Conservation (phyloP, 2,888 invertebrate genomes). For the Coleophora deauratella region DNA sequence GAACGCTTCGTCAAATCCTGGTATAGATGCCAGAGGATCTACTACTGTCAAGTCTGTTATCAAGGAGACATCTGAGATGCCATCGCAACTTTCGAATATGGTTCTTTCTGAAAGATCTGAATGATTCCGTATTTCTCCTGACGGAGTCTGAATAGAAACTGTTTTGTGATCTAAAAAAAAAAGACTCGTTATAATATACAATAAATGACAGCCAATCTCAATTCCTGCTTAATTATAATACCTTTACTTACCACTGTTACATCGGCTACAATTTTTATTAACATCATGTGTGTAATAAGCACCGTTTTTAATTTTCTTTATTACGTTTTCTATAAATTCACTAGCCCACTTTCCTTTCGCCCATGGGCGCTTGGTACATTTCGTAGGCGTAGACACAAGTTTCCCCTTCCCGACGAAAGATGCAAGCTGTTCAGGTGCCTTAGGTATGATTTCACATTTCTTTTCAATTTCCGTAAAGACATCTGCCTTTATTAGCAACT, state of each 20-base stretch:
- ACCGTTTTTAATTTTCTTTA: conserved; percentile 48
- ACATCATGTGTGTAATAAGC: conserved; percentile 43
- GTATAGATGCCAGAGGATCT: conserved; percentile 20
- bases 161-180: conserved; percentile 25
- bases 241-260: too few relatives aligned
- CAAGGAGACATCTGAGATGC: too few relatives aligned
- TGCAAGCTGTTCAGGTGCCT: neutral
- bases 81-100: too few relatives aligned
- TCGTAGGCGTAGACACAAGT: too few relatives aligned
- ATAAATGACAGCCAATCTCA: too few relatives aligned
- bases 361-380: conserved; percentile 23
- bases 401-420: too few relatives aligned
- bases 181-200: too few relatives aligned
- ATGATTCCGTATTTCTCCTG: too few relatives aligned
- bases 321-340: conserved; percentile 57
- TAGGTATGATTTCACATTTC: neutral
- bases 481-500: conserved; percentile 11
- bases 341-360: conserved; percentile 47
- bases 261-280: conserved; percentile 5
- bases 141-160: conserved; percentile 30
- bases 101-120: too few relatives aligned
- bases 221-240: neutral
- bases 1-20: conserved; percentile 38
- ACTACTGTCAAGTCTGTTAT: too few relatives aligned
- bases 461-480: conserved; percentile 14